These are phyloP conservation scores for Ciona savignyi DNA, from an alignment of 23 tunicate species.

Conservation along the genomic window DNA sequence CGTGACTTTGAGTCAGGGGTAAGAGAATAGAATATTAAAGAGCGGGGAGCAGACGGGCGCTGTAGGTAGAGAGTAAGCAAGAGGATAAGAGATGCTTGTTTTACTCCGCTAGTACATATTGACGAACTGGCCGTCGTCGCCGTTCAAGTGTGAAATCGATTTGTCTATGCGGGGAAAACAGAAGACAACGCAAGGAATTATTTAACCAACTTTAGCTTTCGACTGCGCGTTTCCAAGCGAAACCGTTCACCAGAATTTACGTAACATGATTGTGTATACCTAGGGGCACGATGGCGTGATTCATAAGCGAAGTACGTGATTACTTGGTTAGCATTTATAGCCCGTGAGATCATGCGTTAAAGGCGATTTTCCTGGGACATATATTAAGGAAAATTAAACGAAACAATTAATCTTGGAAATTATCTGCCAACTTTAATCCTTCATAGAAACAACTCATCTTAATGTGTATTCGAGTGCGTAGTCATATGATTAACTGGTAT, in stretches of 20 bases:
- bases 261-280: background rate
- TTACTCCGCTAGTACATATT: background rate
- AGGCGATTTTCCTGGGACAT: background rate
- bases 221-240: background rate
- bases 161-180: background rate
- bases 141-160: background rate
- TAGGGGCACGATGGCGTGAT: background rate
- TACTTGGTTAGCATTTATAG: background rate
- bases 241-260: background rate
- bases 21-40: background rate
- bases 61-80: background rate
- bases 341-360: background rate
- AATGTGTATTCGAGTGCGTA: background rate
- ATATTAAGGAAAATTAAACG: too few species aligned
- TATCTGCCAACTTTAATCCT: too few species aligned
- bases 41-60: background rate
- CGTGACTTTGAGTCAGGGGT: background rate
- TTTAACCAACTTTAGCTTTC: background rate
- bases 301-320: background rate
- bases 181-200: background rate
- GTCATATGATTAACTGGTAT: too few species aligned
- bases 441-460: too few species aligned
- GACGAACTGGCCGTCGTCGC: conserved; percentile 3
- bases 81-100: background rate
- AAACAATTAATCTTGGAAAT: too few species aligned